A percentile compares a stretch with the other conserved stretches of the same genome.
Evolutionary conservation across 1,140 invertebrate species (phyloP).

Genomic region (Diplogasteroides magnus): DNA sequence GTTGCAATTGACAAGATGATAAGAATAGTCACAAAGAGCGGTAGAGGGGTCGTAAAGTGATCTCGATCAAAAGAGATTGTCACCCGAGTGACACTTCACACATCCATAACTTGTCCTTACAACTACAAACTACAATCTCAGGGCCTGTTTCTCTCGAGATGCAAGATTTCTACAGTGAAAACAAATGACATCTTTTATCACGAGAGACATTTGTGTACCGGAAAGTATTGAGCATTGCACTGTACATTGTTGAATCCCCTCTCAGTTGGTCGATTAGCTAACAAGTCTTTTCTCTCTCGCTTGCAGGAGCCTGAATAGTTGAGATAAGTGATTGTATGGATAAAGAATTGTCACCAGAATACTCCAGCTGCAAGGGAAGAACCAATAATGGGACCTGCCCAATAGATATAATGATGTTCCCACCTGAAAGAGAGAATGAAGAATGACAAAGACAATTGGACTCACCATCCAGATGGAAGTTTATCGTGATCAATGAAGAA

Average conservation of each 20-base stretch:
- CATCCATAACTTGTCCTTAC: not conserved
- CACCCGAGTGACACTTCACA: too few relatives aligned
- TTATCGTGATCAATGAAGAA: conserved; percentile 17
- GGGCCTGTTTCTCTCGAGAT: not conserved
- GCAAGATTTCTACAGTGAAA: not conserved
- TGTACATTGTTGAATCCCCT: too few relatives aligned
- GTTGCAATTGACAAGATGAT: too few relatives aligned
- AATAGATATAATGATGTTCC: conserved; percentile 57
- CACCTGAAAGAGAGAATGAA: conserved; percentile 28
- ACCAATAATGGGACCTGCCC: conserved; percentile 55
- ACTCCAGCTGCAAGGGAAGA: conserved; percentile 41
- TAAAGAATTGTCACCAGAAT: conserved; percentile 16
- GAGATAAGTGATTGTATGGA: not conserved
- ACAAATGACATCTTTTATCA: too few relatives aligned
- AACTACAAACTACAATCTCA: too few relatives aligned
- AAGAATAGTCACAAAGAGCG: not conserved
- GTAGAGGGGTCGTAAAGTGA: too few relatives aligned
- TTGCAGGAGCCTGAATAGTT: not conserved
- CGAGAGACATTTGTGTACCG: too few relatives aligned
- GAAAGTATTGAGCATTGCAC: too few relatives aligned
- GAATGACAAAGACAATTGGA: not conserved
- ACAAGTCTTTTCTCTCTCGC: not conserved
- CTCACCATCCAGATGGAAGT: conserved; percentile 1
- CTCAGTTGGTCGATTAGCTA: too few relatives aligned
- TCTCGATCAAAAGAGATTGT: too few relatives aligned